phyloP scores from a whole-genome alignment of 2,113 vertebrate genomes.

The Eretmodus cyanostictus region DNA sequence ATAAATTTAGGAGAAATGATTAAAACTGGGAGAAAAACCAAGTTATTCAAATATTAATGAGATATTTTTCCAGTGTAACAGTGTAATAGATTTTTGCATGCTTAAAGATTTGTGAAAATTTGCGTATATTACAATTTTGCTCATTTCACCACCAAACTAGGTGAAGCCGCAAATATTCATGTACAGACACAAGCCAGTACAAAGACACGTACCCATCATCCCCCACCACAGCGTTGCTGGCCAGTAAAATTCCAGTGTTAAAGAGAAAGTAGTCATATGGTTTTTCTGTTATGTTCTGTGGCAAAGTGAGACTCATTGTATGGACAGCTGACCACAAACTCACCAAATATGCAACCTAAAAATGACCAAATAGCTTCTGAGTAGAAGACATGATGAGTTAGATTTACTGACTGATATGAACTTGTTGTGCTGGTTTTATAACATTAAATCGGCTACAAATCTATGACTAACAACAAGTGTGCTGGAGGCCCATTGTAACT shows the following conservation, averaged over 20 bases:
- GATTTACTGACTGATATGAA: not conserved
- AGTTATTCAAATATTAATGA: not conserved
- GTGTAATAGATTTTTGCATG: not conserved
- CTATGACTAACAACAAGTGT: not conserved
- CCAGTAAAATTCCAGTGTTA: constrained; percentile 24
- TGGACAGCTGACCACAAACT: not conserved
- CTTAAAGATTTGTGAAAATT: not conserved
- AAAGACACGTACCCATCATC: not conserved
- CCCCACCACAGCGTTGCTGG: not conserved
- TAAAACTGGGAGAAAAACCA: not conserved
- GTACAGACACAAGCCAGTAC: not conserved
- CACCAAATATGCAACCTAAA: not conserved
- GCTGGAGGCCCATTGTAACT: not conserved
- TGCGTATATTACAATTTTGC: not conserved
- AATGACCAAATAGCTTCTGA: not conserved
- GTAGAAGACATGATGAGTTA: not conserved
- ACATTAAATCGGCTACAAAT: not conserved
- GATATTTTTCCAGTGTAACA: not conserved
- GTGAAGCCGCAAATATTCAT: not conserved
- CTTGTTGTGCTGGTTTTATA: not conserved
- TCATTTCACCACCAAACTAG: not conserved
- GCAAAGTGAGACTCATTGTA: constrained; percentile 15
- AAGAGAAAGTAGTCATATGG: not conserved
- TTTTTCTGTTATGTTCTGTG: not conserved
- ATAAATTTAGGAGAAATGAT: not conserved